Evolutionary conservation across 2,888 invertebrate genomes (phyloP).

Genomic region (Drosophila basisetae): DNA sequence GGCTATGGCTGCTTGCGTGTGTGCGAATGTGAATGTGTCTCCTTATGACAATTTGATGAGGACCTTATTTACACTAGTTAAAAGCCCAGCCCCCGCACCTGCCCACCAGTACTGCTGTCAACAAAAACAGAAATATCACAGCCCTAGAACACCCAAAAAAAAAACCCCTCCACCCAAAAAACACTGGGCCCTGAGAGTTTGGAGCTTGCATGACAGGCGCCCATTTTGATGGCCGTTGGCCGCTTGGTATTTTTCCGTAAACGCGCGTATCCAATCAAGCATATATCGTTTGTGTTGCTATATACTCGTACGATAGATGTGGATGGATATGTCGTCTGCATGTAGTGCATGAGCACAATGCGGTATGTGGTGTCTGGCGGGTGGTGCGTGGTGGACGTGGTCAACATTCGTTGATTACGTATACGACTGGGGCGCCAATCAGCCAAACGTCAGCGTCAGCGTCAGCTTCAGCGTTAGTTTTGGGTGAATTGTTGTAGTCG

Average conservation of each 20-base stretch:
- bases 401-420: conserved; percentile 83
- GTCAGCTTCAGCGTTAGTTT: conserved; percentile 55
- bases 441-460: conserved; percentile 76
- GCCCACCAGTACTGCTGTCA: conserved; percentile 53
- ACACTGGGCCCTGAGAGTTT: conserved; percentile 34
- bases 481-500: conserved; percentile 46
- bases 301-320: conserved; percentile 14
- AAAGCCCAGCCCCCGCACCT: conserved; percentile 66
- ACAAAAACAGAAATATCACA: conserved; percentile 72
- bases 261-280: conserved; percentile 81
- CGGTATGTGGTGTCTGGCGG: conserved; percentile 62
- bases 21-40: conserved; percentile 35
- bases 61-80: conserved; percentile 83
- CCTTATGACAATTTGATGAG: conserved; percentile 84
- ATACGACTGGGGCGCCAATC: conserved; percentile 81
- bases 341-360: conserved; percentile 33
- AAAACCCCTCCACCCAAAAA: background rate
- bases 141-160: conserved; percentile 39
- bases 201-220: conserved; percentile 73
- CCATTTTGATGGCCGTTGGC: conserved; percentile 69
- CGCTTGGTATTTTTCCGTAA: conserved; percentile 70
- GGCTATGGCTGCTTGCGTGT: conserved; percentile 31
- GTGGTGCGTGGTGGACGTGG: conserved; percentile 74
- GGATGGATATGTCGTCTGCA: conserved; percentile 21
- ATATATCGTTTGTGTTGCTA: conserved; percentile 63